phyloP scores from a whole-genome alignment of 2,888 invertebrate species.

The Trachelus stipa region DNA sequence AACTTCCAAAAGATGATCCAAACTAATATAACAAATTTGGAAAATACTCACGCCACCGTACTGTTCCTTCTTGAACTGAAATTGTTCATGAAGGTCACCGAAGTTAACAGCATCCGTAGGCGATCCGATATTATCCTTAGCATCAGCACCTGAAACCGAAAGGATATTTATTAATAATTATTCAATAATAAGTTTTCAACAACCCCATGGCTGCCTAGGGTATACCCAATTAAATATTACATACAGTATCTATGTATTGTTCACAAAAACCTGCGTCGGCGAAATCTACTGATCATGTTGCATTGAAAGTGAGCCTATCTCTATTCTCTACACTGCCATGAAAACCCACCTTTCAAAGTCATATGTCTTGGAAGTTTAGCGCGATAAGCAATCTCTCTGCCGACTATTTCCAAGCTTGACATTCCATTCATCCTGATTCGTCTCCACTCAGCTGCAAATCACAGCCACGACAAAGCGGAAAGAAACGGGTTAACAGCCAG shows the following conservation, averaged over 20 bases:
- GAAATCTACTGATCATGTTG: background rate
- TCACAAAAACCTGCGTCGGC: background rate
- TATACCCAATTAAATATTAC: background rate
- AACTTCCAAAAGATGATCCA: background rate
- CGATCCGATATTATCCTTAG: slow-evolving; percentile 71
- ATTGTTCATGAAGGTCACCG: slow-evolving; percentile 63
- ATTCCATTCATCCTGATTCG: slow-evolving; percentile 52
- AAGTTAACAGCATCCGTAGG: slow-evolving; percentile 62
- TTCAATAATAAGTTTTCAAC: background rate
- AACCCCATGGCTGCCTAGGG: background rate
- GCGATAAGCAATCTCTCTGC: slow-evolving; percentile 51
- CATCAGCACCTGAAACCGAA: slow-evolving; percentile 65
- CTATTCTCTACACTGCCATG: background rate
- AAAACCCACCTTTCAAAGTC: slow-evolving; percentile 53
- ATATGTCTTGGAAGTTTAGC: slow-evolving; percentile 39
- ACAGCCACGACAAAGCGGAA: slow-evolving; percentile 54
- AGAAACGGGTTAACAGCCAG: slow-evolving; percentile 52
- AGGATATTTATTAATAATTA: background rate
- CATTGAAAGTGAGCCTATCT: background rate
- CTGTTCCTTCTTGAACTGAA: slow-evolving; percentile 59
- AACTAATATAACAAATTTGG: background rate
- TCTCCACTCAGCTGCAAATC: slow-evolving; percentile 60
- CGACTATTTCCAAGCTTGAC: slow-evolving; percentile 46
- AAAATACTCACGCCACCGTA: slow-evolving; percentile 52
- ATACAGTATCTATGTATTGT: background rate